Evolutionary conservation across 2,888 invertebrate species (phyloP), one percentile per base, ranked within the genome.

Genomic region (Melanostoma mellinum): DNA sequence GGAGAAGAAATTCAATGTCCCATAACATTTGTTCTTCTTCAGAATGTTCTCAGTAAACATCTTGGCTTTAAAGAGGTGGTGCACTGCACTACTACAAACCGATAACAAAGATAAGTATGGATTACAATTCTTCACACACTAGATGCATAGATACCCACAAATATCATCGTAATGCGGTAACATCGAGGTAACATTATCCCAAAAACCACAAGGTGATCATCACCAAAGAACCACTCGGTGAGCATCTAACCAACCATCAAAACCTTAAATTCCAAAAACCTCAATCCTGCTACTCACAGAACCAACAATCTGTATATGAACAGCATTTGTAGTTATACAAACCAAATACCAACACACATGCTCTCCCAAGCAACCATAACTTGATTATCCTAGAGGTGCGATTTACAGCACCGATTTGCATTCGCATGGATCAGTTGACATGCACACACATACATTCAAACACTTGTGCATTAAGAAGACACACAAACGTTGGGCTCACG

Each of bases 221-320:
- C 68, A 77, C 81, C 63, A 76, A 77, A 63, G 77, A 82, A 82
- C 78, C 78, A 78, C 63, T 74, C 73, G 78, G 68, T 82, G 82
- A 77, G 78, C 69, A 82, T 77, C 73, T 69, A 77, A 77, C 68
- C 82, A 77, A 77, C 68, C 82, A 72, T 82, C 82, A 73, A 73
- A 82, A 74, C 73, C 78, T 46, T 78, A 77, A 74, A 73, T 73
- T 78, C 73, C 46, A 48, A 69, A 77, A 72, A 68, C 73, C 78
- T 73, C 82, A 69, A 77, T 73, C n/a, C 73, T 69, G 61, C 60
- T 63, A 50, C 73, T 69, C 52, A 53, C 71, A 67, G 44, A 35
- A 35, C 48, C 9, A 42, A 36, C 55, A 55, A 61, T 74, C 40
- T 36, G 40, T 6, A 52, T 44, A 71, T 65, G 35, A 8, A 38